phyloP scores from a whole-genome alignment of 2,797 vertebrate genomes.

The Diceros bicornis region DNA sequence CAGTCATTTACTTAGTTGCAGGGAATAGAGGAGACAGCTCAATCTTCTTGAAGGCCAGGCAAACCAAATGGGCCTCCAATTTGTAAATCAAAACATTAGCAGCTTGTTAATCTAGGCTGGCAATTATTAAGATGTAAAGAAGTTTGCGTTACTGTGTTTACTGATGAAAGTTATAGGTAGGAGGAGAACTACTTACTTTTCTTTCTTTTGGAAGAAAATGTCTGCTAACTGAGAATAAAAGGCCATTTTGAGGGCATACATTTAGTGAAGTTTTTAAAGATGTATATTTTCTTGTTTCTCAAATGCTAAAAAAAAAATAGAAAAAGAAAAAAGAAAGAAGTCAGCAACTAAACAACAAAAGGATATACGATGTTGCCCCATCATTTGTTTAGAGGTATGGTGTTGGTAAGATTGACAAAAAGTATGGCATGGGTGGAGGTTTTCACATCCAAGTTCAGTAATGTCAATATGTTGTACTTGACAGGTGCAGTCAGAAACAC shows the following conservation, averaged over 20 bases:
- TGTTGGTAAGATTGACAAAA: background rate
- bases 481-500: background rate
- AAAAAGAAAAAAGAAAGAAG: background rate
- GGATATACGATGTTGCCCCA: background rate
- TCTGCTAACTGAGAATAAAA: conserved; percentile 25
- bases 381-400: background rate
- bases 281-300: background rate
- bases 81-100: conserved; percentile 88
- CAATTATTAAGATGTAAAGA: conserved; percentile 88
- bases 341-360: background rate
- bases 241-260: background rate
- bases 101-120: conserved; percentile 84
- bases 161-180: conserved; percentile 76
- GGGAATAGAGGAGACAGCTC: conserved; percentile 84
- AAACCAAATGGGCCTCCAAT: conserved; percentile 81
- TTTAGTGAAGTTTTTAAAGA: conserved; percentile 9
- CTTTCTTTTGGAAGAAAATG: conserved; percentile 59
- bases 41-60: conserved; percentile 86
- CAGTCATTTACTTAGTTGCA: conserved; percentile 89
- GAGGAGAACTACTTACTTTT: conserved; percentile 74
- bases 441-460: background rate
- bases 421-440: background rate
- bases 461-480: background rate
- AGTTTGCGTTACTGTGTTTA: conserved; percentile 83
- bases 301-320: background rate